Base-by-base conservation (phyloP, 2,113 vertebrate species). In the Seriola rivoliana region DNA sequence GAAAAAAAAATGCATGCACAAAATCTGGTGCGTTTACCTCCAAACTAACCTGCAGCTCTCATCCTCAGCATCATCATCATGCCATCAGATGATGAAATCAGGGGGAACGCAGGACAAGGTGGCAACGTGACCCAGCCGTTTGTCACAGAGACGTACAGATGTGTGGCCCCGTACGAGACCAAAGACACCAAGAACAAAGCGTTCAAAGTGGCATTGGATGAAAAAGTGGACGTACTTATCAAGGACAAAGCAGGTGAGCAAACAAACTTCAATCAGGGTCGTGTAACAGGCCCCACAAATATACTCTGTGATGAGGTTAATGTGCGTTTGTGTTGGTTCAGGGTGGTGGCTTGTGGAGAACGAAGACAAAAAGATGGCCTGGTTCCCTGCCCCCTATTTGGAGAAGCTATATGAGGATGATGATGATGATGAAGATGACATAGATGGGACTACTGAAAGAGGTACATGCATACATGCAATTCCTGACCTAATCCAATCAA, bases 271-370 rank as follows among this genome's bases (percentile, higher is more conserved):
- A 1, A 6, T 36, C 12, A n/a, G 42, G n/a, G 13, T 32, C 10
- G 40, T 58, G 1, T 1, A 10, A 12, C 3, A 44, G 40, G 9
- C 34, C 11, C 5, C 8, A 25, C 29, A 12, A 69, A 62, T 17
- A 1, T 6, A 4, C 21, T 9, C 25, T 1, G 59, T 23, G 52
- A 23, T 32, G 17, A 10, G 25, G 38, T 17, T 58, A 19, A 72
- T 14, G 6, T 44, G n/a, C 59, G 42, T 44, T 21, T 54, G 19
- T 71, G 59, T 66, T 52, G 69, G 21, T 57, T 67, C 83, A 99
- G 98, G 98, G 0, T 99, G 98, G 97, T 99, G 98, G 97, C 94
- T 99, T 14, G 97, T 99, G 81, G 97, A 95, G 81, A 99, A 97
- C 0, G 79, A 96, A 32, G 92, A 94, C 36, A 97, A 96, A 78